A percentile compares a stretch with the other conserved stretches of the same genome.
Conservation (phyloP, 2,888 invertebrate genomes). For the Eilema griseolum region DNA sequence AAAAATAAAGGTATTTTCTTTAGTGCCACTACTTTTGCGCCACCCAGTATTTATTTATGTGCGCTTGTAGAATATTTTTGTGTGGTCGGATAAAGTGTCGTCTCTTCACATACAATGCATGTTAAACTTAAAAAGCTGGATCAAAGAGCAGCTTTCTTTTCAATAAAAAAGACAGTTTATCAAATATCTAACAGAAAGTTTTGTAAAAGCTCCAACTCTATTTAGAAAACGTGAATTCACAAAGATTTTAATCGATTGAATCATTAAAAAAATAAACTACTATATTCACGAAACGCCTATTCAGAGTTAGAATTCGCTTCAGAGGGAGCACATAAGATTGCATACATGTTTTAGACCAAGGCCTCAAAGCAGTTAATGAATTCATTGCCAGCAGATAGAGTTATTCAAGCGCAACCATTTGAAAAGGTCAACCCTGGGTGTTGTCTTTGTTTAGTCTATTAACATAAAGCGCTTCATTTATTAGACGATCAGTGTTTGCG, state of each 20-base stretch:
- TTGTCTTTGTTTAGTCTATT: not conserved
- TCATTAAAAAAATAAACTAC: not conserved
- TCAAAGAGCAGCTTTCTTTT: too few species aligned
- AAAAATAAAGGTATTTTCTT: too few species aligned
- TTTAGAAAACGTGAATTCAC: not conserved
- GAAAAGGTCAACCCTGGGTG: constrained; percentile 1
- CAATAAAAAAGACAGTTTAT: too few species aligned
- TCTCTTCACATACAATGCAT: too few species aligned
- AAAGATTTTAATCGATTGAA: too few species aligned
- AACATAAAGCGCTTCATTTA: constrained; percentile 2
- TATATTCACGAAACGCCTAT: not conserved
- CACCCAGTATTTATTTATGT: too few species aligned
- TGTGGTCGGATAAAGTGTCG: too few species aligned
- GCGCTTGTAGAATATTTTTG: too few species aligned
- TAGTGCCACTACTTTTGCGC: too few species aligned
- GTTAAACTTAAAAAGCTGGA: too few species aligned
- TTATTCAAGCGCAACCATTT: not conserved
- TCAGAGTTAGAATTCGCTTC: not conserved
- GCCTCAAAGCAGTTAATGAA: constrained; percentile 4
- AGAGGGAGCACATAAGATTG: not conserved
- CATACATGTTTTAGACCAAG: not conserved
- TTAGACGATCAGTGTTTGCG: not conserved
- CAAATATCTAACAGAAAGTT: too few species aligned
- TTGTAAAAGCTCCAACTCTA: too few species aligned
- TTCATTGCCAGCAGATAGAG: not conserved